Conservation (phyloP, 1,140 invertebrate species). For the Phocides pigmalion region DNA sequence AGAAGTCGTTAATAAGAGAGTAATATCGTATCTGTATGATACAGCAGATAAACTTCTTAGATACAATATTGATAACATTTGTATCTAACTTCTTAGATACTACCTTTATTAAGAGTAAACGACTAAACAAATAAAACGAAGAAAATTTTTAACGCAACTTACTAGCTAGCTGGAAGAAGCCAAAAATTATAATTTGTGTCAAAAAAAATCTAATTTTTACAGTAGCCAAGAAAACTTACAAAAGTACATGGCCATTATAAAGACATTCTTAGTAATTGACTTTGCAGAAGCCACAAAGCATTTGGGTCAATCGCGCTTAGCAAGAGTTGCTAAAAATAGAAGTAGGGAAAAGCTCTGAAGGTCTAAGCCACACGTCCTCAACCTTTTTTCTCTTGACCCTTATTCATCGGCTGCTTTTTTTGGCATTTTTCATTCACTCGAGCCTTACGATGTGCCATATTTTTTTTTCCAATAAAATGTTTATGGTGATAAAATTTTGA, state of each 20-base stretch:
- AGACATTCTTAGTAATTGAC: constrained; percentile 39
- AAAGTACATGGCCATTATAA: constrained; percentile 29
- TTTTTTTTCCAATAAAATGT: too few relatives aligned
- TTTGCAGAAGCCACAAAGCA: constrained; percentile 44
- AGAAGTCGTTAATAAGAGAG: too few relatives aligned
- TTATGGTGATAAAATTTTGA: too few relatives aligned
- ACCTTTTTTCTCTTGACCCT: constrained; percentile 29
- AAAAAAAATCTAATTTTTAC: neutral
- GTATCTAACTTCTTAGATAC: too few relatives aligned
- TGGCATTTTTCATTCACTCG: neutral
- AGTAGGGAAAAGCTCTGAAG: constrained; percentile 35
- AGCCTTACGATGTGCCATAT: too few relatives aligned
- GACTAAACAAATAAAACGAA: too few relatives aligned
- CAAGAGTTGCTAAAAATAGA: constrained; percentile 47
- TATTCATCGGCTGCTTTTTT: constrained; percentile 10
- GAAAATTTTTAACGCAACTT: too few relatives aligned
- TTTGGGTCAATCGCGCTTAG: constrained; percentile 41
- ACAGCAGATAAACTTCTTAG: too few relatives aligned
- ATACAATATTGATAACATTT: too few relatives aligned
- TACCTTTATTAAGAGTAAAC: too few relatives aligned
- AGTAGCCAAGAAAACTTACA: constrained; percentile 23
- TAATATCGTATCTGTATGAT: too few relatives aligned
- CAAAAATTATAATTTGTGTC: neutral
- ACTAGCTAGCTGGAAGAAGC: neutral
- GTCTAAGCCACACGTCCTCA: constrained; percentile 35